A percentile compares a stretch with the other conserved stretches of the same genome.
These are phyloP conservation scores for Pegea sp. DNA, from an alignment of 23 tunicate species.

Conservation along the genomic window DNA sequence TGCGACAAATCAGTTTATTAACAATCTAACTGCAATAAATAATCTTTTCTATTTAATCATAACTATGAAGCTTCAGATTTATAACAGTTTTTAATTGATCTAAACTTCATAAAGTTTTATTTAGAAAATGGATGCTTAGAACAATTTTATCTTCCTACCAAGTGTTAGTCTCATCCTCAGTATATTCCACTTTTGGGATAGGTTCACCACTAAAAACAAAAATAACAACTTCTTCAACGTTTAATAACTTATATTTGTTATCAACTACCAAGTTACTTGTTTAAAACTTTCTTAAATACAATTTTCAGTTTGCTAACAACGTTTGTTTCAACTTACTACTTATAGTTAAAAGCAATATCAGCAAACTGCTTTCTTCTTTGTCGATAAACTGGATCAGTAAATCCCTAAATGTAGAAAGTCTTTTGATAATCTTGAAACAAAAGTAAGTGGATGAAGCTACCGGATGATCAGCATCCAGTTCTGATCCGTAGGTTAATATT, in stretches of 20 bases:
- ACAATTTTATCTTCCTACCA: conserved; percentile 23
- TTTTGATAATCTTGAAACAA: neutral
- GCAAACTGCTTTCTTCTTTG: conserved; percentile 76
- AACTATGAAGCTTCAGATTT: too few relatives aligned
- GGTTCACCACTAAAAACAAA: conserved; percentile 43
- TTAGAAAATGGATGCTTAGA: neutral
- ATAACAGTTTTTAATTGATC: too few relatives aligned
- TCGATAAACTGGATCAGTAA: conserved; percentile 70
- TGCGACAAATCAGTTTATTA: too few relatives aligned
- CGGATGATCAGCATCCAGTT: conserved; percentile 70
- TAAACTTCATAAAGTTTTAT: too few relatives aligned
- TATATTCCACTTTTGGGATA: conserved; percentile 61
- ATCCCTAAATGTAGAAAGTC: conserved; percentile 23
- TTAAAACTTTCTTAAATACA: too few relatives aligned
- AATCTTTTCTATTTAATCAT: too few relatives aligned
- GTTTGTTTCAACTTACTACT: conserved; percentile 39
- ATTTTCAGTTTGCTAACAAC: too few relatives aligned
- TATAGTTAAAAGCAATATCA: conserved; percentile 81
- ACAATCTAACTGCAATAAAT: too few relatives aligned
- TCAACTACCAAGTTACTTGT: neutral
- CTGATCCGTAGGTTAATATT: conserved; percentile 68
- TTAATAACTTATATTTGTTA: neutral
- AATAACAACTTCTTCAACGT: too few relatives aligned
- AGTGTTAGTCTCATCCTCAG: conserved; percentile 53
- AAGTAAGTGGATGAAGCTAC: too few relatives aligned